A percentile compares a stretch with the other conserved stretches of the same genome.
These are phyloP conservation scores for Rhodophaea formosa DNA, from an alignment of 2,888 invertebrate genomes.

Conservation along the genomic window DNA sequence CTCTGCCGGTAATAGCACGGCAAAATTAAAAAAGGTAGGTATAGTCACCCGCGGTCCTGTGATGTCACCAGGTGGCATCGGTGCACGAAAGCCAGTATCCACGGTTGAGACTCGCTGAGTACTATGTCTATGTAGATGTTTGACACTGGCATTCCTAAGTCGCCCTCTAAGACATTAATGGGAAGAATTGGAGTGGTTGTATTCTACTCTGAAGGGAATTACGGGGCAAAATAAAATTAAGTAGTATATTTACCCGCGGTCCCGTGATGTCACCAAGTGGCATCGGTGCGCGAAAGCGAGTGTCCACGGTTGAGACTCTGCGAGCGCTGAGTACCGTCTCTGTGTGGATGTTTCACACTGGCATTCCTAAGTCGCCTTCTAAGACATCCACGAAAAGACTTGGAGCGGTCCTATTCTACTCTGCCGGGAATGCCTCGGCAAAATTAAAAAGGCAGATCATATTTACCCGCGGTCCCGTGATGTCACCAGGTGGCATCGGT, in stretches of 20 bases:
- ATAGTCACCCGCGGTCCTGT: conserved; percentile 84
- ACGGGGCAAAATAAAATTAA: too few species aligned
- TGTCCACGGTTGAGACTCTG: conserved; percentile 89
- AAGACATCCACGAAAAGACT: too few species aligned
- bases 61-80: conserved; percentile 91
- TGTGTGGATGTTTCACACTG: conserved; percentile 82
- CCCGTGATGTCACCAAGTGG: conserved; percentile 91
- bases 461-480: conserved; percentile 86
- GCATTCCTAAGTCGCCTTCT: too few species aligned
- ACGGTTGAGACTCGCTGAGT: conserved; percentile 88
- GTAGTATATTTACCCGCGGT: conserved; percentile 78
- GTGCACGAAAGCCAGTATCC: conserved; percentile 85
- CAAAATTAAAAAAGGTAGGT: too few species aligned
- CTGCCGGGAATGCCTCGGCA: too few species aligned
- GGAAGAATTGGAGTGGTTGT: too few species aligned
- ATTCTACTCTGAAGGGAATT: too few species aligned
- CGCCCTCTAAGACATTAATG: too few species aligned
- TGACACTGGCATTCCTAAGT: conserved; percentile 82
- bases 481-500: conserved; percentile 91
- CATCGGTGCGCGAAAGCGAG: conserved; percentile 85
- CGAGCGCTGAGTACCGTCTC: conserved; percentile 84
- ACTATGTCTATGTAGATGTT: conserved; percentile 82
- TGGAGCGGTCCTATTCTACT: too few species aligned
- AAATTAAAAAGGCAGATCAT: neutral
- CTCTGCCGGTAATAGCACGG: too few species aligned